Conservation (phyloP, 2,797 vertebrate species). For the Leptatherina wallacei region DNA sequence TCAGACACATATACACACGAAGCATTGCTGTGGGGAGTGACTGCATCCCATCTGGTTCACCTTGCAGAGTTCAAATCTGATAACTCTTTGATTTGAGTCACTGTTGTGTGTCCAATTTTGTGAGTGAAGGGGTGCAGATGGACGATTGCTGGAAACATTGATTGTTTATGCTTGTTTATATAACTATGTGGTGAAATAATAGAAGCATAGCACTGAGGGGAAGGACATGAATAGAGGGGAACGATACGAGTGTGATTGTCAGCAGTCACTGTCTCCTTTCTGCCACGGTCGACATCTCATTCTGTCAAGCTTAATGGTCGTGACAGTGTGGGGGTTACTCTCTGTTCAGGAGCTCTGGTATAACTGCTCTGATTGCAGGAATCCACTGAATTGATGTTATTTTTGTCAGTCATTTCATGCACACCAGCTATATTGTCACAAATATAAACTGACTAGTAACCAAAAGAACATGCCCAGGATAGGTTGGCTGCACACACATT, state of each 20-base stretch:
- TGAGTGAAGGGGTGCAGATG: slow-evolving; percentile 9
- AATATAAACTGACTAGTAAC: neutral
- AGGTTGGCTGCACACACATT: neutral
- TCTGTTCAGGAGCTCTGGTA: neutral
- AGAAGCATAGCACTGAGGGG: slow-evolving; percentile 19
- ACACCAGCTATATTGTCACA: neutral
- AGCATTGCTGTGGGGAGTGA: neutral
- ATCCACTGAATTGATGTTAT: neutral
- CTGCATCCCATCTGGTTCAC: neutral
- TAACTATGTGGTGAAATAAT: slow-evolving; percentile 49
- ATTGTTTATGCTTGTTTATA: slow-evolving; percentile 61
- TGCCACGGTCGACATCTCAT: neutral
- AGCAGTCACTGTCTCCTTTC: neutral
- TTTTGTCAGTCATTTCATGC: neutral
- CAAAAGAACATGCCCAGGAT: neutral
- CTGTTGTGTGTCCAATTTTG: slow-evolving; percentile 7
- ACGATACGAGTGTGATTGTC: neutral
- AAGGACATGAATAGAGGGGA: slow-evolving; percentile 2
- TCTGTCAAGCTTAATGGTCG: neutral
- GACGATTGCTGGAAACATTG: slow-evolving; percentile 46
- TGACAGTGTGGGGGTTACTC: slow-evolving; percentile 17
- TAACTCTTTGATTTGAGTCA: slow-evolving; percentile 29
- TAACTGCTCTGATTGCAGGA: neutral
- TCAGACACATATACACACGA: neutral
- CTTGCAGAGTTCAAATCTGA: slow-evolving; percentile 19